A percentile compares a stretch with the other conserved stretches of the same genome.
Evolutionary conservation across 2,113 vertebrate species (phyloP).

Genomic region (Muscicapa adusta): DNA sequence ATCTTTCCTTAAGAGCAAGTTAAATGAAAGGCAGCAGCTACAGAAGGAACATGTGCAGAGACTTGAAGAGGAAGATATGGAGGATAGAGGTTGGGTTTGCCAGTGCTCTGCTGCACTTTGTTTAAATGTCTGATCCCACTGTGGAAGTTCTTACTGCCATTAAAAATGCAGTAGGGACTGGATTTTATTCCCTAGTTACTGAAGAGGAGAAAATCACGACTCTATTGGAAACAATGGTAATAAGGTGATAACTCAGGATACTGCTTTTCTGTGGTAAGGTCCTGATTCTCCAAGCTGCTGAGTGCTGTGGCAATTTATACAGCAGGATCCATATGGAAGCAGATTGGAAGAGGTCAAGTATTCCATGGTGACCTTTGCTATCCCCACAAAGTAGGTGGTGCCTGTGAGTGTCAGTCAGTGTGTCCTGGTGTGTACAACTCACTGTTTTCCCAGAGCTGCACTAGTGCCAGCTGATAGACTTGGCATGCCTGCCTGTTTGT

Average conservation of each 20-base stretch:
- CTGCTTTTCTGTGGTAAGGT: background rate
- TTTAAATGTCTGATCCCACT: background rate
- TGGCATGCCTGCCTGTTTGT: background rate
- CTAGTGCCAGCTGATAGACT: background rate
- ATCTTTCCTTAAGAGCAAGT: background rate
- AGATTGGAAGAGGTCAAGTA: background rate
- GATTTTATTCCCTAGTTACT: background rate
- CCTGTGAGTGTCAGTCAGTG: background rate
- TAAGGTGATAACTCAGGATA: background rate
- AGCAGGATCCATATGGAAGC: background rate
- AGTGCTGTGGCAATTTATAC: background rate
- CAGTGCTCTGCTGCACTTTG: background rate
- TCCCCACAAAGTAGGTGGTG: background rate
- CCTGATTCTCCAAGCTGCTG: background rate
- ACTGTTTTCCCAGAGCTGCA: background rate
- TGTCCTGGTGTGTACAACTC: background rate
- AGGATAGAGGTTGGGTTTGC: background rate
- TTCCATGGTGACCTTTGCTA: background rate
- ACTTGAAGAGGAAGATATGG: background rate
- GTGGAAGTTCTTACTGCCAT: background rate
- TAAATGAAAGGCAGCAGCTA: constrained; percentile 17
- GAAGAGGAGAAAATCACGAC: background rate
- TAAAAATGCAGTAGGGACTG: background rate
- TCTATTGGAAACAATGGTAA: background rate
- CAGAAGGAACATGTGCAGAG: background rate